Percentiles rank a stretch among this genome's conserved stretches.
Conservation (phyloP, 2,797 vertebrate genomes). For the Danio choprae region DNA sequence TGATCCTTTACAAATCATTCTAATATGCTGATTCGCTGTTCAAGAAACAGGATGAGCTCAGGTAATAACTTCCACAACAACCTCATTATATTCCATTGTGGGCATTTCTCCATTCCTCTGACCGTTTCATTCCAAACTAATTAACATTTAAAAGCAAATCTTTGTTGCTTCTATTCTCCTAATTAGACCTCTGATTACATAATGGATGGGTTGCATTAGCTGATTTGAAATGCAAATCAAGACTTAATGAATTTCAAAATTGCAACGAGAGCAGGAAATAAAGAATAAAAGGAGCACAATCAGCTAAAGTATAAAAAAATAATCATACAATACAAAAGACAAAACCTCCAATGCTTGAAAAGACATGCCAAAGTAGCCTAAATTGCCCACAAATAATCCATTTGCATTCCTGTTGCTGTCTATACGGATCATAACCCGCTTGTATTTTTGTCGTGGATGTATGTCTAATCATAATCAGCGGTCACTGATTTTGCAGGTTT, state of each 20-base stretch:
- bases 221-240: constrained; percentile 71
- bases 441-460: too few species aligned
- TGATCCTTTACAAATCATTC: too few species aligned
- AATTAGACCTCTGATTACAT: constrained; percentile 68
- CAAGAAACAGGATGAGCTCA: not conserved
- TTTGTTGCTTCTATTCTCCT: constrained; percentile 55
- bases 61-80: constrained; percentile 6
- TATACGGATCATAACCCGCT: too few species aligned
- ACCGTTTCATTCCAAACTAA: constrained; percentile 69
- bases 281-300: constrained; percentile 64
- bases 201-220: constrained; percentile 56
- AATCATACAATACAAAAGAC: constrained; percentile 19
- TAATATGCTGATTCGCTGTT: too few species aligned
- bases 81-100: constrained; percentile 12
- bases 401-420: too few species aligned
- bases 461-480: too few species aligned
- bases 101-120: constrained; percentile 47
- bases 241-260: constrained; percentile 61
- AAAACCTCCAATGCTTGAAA: constrained; percentile 41
- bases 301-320: constrained; percentile 53
- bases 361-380: constrained; percentile 29
- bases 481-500: too few species aligned
- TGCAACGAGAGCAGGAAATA: constrained; percentile 53
- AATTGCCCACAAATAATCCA: constrained; percentile 15
- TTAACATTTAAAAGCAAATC: constrained; percentile 65